phyloP scores from a whole-genome alignment of 1,140 invertebrate genomes.

The Micrasema longulum region DNA sequence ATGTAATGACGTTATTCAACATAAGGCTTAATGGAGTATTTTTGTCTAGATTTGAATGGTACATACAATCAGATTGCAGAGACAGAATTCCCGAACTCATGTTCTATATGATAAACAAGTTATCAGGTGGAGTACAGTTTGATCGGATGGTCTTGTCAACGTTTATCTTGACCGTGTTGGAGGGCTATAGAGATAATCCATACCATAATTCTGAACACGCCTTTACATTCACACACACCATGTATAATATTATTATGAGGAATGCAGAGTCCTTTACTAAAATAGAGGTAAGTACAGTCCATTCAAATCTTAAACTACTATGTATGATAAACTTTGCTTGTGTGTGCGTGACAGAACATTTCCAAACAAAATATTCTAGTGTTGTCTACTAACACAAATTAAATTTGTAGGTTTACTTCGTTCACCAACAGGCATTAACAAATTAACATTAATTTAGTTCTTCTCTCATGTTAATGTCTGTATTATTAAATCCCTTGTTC shows the following conservation, averaged over 20 bases:
- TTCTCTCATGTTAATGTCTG: too few species aligned
- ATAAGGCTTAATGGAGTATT: too few species aligned
- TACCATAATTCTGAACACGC: constrained; percentile 73
- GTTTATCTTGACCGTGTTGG: constrained; percentile 66
- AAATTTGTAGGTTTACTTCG: constrained; percentile 2
- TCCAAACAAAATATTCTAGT: too few species aligned
- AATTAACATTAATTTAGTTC: too few species aligned
- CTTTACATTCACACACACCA: constrained; percentile 70
- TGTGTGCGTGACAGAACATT: too few species aligned
- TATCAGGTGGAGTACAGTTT: constrained; percentile 60
- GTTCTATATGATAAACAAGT: constrained; percentile 65
- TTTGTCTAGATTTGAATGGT: constrained; percentile 67
- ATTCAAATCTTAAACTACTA: too few species aligned
- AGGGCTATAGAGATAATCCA: constrained; percentile 66
- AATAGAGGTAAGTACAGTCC: constrained; percentile 65
- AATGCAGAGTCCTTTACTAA: constrained; percentile 65
- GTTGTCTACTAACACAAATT: background rate
- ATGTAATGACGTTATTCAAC: too few species aligned
- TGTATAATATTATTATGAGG: constrained; percentile 67
- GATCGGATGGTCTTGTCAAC: constrained; percentile 57
- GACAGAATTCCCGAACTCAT: constrained; percentile 65
- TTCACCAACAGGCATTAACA: too few species aligned
- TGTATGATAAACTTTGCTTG: too few species aligned
- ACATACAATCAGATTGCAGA: constrained; percentile 63
- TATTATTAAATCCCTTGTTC: too few species aligned